These are phyloP conservation scores for Drosophila athabasca DNA, from an alignment of 1,140 invertebrate genomes.

Conservation along the genomic window DNA sequence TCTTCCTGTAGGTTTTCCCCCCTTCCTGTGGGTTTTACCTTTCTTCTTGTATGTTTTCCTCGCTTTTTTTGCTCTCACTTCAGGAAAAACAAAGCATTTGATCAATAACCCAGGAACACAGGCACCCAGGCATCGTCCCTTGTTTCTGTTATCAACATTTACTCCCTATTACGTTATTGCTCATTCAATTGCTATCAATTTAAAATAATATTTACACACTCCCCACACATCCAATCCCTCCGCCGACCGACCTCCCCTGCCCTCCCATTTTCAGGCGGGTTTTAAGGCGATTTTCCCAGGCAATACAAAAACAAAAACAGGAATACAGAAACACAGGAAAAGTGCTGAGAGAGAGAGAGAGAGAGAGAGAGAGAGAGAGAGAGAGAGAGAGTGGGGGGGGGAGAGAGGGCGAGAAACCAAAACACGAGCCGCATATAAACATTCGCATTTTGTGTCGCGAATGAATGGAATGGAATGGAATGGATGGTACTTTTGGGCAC, in stretches of 20 bases:
- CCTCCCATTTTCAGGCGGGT: neutral
- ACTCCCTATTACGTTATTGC: conserved; percentile 70
- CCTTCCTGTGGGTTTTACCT: too few species aligned
- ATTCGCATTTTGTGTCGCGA: conserved; percentile 53
- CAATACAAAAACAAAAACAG: conserved; percentile 11
- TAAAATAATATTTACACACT: conserved; percentile 76
- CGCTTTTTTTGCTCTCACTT: too few species aligned
- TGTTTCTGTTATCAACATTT: conserved; percentile 37
- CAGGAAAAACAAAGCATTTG: conserved; percentile 15
- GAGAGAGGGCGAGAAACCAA: conserved; percentile 25
- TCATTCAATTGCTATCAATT: conserved; percentile 74
- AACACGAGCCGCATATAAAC: conserved; percentile 65
- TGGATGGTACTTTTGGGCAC: neutral
- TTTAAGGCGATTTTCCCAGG: conserved; percentile 41
- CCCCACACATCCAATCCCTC: conserved; percentile 29
- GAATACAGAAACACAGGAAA: neutral
- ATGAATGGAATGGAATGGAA: conserved; percentile 10
- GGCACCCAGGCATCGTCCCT: neutral
- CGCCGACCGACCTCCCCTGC: too few species aligned
- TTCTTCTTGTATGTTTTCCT: too few species aligned
- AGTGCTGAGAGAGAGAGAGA: neutral
- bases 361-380: conserved; percentile 3
- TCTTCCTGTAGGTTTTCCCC: too few species aligned
- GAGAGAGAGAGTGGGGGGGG: neutral
- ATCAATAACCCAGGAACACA: neutral